A percentile compares a stretch with the other conserved stretches of the same genome.
Conservation (phyloP, 1,140 invertebrate genomes). For the Helicoverpa armigera region DNA sequence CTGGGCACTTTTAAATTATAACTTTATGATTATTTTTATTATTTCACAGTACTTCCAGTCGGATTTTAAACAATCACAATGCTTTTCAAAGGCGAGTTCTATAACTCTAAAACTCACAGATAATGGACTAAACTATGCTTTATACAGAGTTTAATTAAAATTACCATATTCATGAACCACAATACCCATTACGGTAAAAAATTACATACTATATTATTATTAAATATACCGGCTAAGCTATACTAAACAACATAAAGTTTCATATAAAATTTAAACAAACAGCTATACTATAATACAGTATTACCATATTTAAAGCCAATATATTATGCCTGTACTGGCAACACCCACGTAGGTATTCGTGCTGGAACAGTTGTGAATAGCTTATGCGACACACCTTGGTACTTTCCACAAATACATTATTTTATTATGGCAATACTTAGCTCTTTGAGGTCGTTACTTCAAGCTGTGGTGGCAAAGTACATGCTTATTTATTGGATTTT, state of each 20-base stretch:
- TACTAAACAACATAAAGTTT: neutral
- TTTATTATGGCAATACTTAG: constrained; percentile 28
- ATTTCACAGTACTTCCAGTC: no score
- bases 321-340: constrained; percentile 21
- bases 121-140: no score
- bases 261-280: neutral
- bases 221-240: no score
- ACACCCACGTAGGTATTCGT: constrained; percentile 23
- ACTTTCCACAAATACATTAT: constrained; percentile 10
- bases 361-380: constrained; percentile 21
- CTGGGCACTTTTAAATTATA: no score
- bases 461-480: neutral
- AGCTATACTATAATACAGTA: neutral
- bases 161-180: no score
- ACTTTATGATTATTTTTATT: no score
- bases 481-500: neutral
- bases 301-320: constrained; percentile 20
- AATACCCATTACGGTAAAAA: no score
- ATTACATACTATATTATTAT: no score
- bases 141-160: no score
- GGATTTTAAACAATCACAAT: no score
- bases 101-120: no score
- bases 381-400: constrained; percentile 19
- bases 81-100: no score
- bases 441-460: neutral